These are phyloP conservation scores for Castor canadensis DNA, from an alignment of 2,113 vertebrate species.

Conservation along the genomic window DNA sequence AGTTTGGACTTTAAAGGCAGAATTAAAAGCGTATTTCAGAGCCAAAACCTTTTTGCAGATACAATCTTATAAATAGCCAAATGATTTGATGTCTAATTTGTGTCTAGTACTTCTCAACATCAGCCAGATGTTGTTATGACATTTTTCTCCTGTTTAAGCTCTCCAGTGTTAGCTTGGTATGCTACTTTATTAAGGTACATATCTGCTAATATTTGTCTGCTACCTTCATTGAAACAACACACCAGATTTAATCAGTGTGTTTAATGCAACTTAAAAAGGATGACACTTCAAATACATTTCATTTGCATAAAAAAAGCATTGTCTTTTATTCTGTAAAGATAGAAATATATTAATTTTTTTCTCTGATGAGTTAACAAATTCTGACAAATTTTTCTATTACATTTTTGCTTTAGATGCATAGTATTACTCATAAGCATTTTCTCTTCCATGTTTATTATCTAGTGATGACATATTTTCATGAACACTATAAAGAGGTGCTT, in stretches of 20 bases:
- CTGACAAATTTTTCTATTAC: not conserved
- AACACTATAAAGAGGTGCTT: not conserved
- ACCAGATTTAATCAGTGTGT: not conserved
- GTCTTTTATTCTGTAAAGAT: not conserved
- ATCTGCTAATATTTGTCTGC: not conserved
- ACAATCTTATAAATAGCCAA: not conserved
- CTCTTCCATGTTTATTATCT: not conserved
- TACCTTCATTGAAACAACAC: not conserved
- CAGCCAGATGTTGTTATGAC: not conserved
- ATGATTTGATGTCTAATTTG: not conserved
- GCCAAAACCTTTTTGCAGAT: slow-evolving; percentile 3
- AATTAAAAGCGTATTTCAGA: not conserved
- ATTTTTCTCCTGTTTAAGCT: not conserved
- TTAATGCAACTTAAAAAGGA: slow-evolving; percentile 20
- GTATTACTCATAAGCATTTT: not conserved
- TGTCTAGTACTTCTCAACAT: too few species aligned
- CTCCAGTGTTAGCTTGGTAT: not conserved
- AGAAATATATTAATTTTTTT: slow-evolving; percentile 29
- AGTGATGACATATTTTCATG: not conserved
- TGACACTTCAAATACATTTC: slow-evolving; percentile 19
- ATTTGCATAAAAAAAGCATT: not conserved
- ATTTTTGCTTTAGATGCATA: not conserved
- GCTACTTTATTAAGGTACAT: not conserved
- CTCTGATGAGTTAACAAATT: not conserved
- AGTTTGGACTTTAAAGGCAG: slow-evolving; percentile 7